phyloP scores from a whole-genome alignment of 1,140 invertebrate genomes.

The Rhyzopertha dominica region DNA sequence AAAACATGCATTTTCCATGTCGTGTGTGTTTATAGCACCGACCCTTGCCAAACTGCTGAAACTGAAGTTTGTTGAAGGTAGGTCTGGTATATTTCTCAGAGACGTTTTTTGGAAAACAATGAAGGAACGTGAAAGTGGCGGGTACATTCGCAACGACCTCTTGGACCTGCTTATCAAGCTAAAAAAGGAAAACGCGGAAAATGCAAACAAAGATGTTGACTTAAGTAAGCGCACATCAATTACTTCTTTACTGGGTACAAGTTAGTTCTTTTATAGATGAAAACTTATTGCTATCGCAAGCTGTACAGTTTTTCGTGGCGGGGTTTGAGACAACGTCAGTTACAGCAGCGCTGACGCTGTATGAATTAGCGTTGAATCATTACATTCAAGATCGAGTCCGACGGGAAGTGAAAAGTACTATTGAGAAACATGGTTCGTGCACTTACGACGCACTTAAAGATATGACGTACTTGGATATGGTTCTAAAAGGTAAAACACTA shows the following conservation, averaged over 20 bases:
- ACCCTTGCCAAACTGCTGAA: constrained; percentile 22
- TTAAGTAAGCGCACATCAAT: not conserved
- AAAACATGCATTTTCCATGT: constrained; percentile 11
- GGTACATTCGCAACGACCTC: constrained; percentile 48
- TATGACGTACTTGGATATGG: constrained; percentile 16
- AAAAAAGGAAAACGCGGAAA: constrained; percentile 13
- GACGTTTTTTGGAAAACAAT: constrained; percentile 32
- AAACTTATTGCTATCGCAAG: constrained; percentile 28
- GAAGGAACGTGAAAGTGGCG: constrained; percentile 31
- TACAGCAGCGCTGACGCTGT: constrained; percentile 43
- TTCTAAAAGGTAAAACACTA: constrained; percentile 11
- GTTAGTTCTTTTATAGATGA: constrained; percentile 13
- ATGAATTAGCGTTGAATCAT: constrained; percentile 13
- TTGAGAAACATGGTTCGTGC: constrained; percentile 7
- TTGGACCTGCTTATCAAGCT: constrained; percentile 50
- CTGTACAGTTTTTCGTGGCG: constrained; percentile 47
- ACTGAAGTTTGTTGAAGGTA: constrained; percentile 25
- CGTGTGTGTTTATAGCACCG: constrained; percentile 26
- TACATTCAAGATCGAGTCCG: constrained; percentile 7
- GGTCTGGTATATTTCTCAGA: constrained; percentile 27
- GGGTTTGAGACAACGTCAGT: constrained; percentile 55
- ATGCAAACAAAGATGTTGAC: constrained; percentile 16
- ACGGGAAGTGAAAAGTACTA: constrained; percentile 1
- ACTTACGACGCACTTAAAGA: constrained; percentile 13
- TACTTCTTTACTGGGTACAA: not conserved